Evolutionary conservation across 2,113 vertebrate genomes (phyloP), one percentile per base, ranked within the genome.

Genomic region (Strix aluco): DNA sequence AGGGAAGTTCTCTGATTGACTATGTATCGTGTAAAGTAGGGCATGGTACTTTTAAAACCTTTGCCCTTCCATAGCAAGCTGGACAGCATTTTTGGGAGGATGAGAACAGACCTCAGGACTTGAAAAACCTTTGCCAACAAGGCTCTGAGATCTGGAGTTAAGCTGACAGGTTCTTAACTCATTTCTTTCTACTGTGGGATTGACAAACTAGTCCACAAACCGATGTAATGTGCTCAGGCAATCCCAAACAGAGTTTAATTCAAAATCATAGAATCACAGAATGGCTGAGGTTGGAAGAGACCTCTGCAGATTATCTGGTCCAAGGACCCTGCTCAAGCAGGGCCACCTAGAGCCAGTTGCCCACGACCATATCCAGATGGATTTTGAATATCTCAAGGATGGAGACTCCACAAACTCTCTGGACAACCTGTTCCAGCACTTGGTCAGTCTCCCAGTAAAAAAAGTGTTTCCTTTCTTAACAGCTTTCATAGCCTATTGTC

Each of bases 301-400:
- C 16, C 30, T 81, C 30, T 61, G 15, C 6, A 69, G 10, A 55
- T 42, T 8, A 38, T 20, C 36, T 77, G 7, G 22, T 72, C 44
- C 30, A 78, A 78, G 32, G 1, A 2, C 27, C 3, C 9, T 61
- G 20, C 20, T 38, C 65, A 52, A 58, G 22, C 15, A 52, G 58
- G 34, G 13, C 29, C 19, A 59, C n/a, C 9, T 14, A 32, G 7
- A 65, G 5, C 9, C 42, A 52, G 19, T 25, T 71, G 16, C 27
- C 21, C 3, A 3, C n/a, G 29, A 32, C 5, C 11, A 2, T 51
- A 26, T 13, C 15, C n/a, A 44, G 10, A 11, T 2, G 11, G 27
- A 23, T 81, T 92, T 36, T 40, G 4, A 81, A 2, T 52, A 61
- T 40, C 26, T 77, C 54, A 69, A 23, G 13, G 11, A 59, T 42